Evolutionary conservation across 2,113 vertebrate genomes (phyloP), one percentile per base, ranked within the genome.

Genomic region (Mus pahari): DNA sequence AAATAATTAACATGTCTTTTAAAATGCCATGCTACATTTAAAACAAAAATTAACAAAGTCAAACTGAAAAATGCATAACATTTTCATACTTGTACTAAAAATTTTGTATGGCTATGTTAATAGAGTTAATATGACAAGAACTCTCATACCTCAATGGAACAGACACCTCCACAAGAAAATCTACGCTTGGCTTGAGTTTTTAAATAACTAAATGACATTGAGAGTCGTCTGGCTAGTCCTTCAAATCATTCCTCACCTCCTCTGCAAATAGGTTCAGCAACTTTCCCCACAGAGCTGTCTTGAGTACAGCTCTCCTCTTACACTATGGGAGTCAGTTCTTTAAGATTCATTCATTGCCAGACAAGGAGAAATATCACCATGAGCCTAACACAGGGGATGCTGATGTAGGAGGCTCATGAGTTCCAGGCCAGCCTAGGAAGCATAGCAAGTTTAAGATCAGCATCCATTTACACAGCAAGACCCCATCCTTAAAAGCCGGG

Each of bases 71-170:
- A 77, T 81, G 55, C 0, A 28, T 22, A 75, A 26, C 86, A 70
- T 28, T 86, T 91, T 93, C 87, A 48, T 74, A 62, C 62, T 75
- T 94, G 64, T 78, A 31, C 83, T 50, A 60, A 94, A 93, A 82
- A 86, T 86, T 33, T 70, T 92, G 10, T 75, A 55, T 64, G 88
- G 83, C 77, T 86, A 60, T 62, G 31, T 31, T 84, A 94, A 39
- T 36, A 77, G 19, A 58, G 9, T 70, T 89, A 55, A 88, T 33
- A 77, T 48, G 39, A 12, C 91, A 91, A 79, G 71, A 78, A 36
- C 31, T n/a, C 55, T 64, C 62, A 73, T 33, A 77, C 73, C 82
- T 62, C 78, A 87, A 42, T 71, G n/a, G 26, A 55, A 77, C 73
- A 11, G 14, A 31, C 10, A 81, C 53, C 5, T 33, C 50, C 14